Percentiles rank a stretch among this genome's conserved stretches.
Evolutionary conservation across 2,797 vertebrate species (phyloP).

Genomic region (Menidia menidia): DNA sequence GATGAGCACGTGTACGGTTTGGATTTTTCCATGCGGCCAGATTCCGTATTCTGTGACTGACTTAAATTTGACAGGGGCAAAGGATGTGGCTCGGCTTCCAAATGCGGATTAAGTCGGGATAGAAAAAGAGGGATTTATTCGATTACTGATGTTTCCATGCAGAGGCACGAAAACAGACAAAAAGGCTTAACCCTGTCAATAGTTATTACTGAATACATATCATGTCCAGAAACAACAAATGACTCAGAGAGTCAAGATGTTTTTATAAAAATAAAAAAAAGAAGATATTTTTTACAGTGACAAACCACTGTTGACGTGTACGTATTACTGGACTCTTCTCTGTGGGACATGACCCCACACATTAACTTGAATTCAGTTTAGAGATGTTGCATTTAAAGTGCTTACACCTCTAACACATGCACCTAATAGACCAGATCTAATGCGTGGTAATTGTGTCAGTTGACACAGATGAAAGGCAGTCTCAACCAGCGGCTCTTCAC

Average conservation of each 20-base stretch:
- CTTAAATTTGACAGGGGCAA: constrained; percentile 4
- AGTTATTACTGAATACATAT: not conserved
- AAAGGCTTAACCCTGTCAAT: constrained; percentile 1
- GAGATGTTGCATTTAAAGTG: no score
- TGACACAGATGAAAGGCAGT: no score
- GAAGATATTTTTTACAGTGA: not conserved
- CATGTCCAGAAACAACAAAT: not conserved
- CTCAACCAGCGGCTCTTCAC: no score
- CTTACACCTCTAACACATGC: no score
- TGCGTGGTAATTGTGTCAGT: no score
- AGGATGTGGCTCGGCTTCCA: constrained; percentile 16
- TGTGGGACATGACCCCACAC: no score
- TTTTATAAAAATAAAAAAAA: no score
- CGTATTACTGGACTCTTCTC: no score
- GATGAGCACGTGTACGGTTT: not conserved
- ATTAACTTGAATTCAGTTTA: no score
- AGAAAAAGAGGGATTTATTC: constrained; percentile 5
- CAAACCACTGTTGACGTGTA: no score
- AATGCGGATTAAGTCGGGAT: constrained; percentile 2
- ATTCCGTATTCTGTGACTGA: constrained; percentile 4
- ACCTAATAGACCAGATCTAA: no score
- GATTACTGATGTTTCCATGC: not conserved
- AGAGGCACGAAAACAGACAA: not conserved
- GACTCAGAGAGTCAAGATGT: not conserved
- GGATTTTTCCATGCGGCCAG: constrained; percentile 9